Conservation (phyloP, 2,797 vertebrate species). For the Glyptemys insculpta region DNA sequence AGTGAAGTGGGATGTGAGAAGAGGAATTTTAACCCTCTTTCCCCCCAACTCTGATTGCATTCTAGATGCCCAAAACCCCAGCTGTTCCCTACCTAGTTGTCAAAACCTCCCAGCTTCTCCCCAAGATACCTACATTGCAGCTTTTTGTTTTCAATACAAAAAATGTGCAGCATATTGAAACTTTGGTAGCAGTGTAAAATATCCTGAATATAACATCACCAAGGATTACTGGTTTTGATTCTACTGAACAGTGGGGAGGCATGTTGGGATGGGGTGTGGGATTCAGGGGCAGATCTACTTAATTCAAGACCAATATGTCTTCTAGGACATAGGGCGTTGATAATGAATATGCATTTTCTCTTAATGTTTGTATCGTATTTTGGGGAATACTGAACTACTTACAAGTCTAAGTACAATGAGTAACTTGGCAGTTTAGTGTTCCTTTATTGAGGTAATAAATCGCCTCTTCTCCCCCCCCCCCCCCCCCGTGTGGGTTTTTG, state of each 20-base stretch:
- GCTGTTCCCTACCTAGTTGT: background rate
- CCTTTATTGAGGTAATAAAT: background rate
- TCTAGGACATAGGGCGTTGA: background rate
- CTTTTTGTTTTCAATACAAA: background rate
- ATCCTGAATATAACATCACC: background rate
- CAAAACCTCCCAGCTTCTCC: background rate
- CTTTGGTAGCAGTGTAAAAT: background rate
- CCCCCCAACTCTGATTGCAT: background rate
- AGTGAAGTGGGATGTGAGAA: background rate
- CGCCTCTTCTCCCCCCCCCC: accelerated
- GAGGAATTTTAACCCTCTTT: background rate
- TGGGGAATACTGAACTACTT: background rate
- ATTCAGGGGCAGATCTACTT: background rate
- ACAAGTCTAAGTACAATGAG: background rate
- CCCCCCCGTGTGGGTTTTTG: background rate
- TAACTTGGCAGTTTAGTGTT: background rate
- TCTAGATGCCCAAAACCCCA: background rate
- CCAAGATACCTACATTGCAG: background rate
- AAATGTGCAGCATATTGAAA: background rate
- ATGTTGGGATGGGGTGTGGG: background rate
- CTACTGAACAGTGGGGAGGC: accelerated
- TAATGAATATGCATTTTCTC: background rate
- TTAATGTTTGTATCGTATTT: background rate
- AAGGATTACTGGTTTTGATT: background rate
- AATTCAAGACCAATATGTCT: background rate